These are phyloP conservation scores for Lepus oiostolus DNA, from an alignment of 2,797 vertebrate species.

Conservation along the genomic window DNA sequence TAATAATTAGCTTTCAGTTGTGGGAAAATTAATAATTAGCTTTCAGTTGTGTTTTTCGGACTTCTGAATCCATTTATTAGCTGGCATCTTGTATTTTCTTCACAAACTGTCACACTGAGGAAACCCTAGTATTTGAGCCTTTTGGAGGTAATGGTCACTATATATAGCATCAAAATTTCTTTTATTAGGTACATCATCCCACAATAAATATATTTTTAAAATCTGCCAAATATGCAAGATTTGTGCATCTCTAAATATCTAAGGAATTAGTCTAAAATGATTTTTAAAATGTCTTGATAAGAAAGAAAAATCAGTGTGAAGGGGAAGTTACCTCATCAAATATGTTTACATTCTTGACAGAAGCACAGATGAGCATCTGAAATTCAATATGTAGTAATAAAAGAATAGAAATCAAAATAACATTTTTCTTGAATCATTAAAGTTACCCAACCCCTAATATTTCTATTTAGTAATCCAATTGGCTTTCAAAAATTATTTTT, in stretches of 20 bases:
- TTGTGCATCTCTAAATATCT: constrained; percentile 73
- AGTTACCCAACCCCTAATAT: neutral
- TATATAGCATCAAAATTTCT: constrained; percentile 56
- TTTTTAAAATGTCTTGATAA: neutral
- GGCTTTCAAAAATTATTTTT: neutral
- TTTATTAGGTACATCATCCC: constrained; percentile 61
- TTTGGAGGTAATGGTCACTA: constrained; percentile 61
- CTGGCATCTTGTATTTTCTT: constrained; percentile 74
- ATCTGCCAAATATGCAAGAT: constrained; percentile 72
- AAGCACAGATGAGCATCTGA: neutral
- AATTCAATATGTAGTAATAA: constrained; percentile 14
- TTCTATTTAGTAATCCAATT: neutral
- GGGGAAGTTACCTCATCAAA: constrained; percentile 42
- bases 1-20: constrained; percentile 60
- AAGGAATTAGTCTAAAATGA: neutral
- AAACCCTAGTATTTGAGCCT: constrained; percentile 30
- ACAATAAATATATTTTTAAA: constrained; percentile 68
- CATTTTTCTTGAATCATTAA: constrained; percentile 48
- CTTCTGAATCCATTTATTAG: constrained; percentile 71
- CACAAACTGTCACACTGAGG: constrained; percentile 63
- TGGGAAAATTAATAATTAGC: neutral
- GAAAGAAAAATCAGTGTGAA: neutral
- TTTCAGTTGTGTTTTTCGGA: constrained; percentile 70
- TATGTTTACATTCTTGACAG: neutral
- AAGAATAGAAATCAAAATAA: constrained; percentile 45